Base-by-base conservation (phyloP, 1,140 invertebrate species). In the Arion vulgaris region DNA sequence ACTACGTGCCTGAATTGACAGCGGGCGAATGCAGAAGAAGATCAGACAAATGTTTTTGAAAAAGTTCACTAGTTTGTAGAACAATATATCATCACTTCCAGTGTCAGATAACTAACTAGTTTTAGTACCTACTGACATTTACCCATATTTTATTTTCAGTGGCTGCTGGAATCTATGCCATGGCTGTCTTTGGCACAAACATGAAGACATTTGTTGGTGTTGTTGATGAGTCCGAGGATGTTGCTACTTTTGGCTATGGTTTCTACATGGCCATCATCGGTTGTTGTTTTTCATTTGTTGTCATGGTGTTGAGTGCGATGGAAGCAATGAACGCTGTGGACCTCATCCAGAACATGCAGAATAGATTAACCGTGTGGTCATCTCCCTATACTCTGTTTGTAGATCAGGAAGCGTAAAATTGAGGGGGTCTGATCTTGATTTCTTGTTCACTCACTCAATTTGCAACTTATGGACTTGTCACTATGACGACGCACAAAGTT, bases 341-440 rank as follows among this genome's bases (percentile, higher is more conserved):
- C 17, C 38, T 86, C 15, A 69, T 86, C 72, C 77, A 76, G 28
- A 86, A 86, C 74, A 83, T 86, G 83, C 83, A 84, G 71, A 75
- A 84, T 32, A 77, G 85, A 0, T 39, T 86, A 0, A 84, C 85
- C 2, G 83, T 84, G 1, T 84, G 83, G 83, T 81, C 81, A 38
- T 81, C 83, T 0, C 83, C 83, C 9, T 86, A 86, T 69, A 86
- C 85, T 7, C 83, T 86, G 11, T 86, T 86, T 72, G 77, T 86
- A 0, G 85, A 86, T 57, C 85, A 86, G 81, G 85, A 86, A 32
- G 34, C 69, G 45, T 84, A 77, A 78, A 34, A 57, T 19, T 2
- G 53, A 15, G 53, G 41, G n/a, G n/a, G n/a, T n/a, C n/a, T n/a
- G n/a, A n/a, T n/a, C n/a, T n/a, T n/a, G n/a, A n/a, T n/a, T n/a